Evolutionary conservation across 2,888 invertebrate genomes (phyloP), one percentile per base, ranked within the genome.

Genomic region (Bimastos eiseni): DNA sequence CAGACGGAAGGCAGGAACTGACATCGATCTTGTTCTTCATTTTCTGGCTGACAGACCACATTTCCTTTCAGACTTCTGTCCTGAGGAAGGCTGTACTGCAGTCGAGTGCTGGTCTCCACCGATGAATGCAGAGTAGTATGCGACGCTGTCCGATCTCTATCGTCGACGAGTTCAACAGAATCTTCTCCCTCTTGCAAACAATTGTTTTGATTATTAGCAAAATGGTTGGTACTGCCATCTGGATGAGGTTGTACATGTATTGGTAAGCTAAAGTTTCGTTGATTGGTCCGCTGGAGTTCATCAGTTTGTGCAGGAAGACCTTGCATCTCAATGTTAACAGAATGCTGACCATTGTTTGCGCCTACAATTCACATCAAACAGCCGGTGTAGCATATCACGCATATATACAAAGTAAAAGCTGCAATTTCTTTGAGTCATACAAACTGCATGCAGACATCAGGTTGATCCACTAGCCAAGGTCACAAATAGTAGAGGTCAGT

Each of bases 1-100:
- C 70, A 70, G n/a, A 70, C n/a, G n/a, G 70, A 70, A 70, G 70
- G 70, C 70, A 70, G 70, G 70, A 70, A 70, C 70, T 70, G 70
- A 70, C 70, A 70, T 70, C 70, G 70, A 70, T 70, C 70, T 70
- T 30, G 30, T 30, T n/a, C 70, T n/a, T 70, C 70, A n/a, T n/a
- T 70, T 70, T 70, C 70, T 11, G 70, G 70, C 70, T 70, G 70
- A n/a, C 70, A 70, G n/a, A 70, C 70, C 70, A 70, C 70, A 70
- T 70, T 70, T n/a, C 70, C 70, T 70, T n/a, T 70, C n/a, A 70
- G 8, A 70, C 70, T 70, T 70, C 11, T 70, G 70, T 70, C 70
- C 70, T 70, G 70, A 70, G 70, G 11, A 70, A 70, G n/a, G n/a
- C 70, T 70, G 70, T 70, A 70, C 70, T 70, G 70, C 30, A 30